Conservation (phyloP, 1,140 invertebrate species). For the Nomia melanderi region DNA sequence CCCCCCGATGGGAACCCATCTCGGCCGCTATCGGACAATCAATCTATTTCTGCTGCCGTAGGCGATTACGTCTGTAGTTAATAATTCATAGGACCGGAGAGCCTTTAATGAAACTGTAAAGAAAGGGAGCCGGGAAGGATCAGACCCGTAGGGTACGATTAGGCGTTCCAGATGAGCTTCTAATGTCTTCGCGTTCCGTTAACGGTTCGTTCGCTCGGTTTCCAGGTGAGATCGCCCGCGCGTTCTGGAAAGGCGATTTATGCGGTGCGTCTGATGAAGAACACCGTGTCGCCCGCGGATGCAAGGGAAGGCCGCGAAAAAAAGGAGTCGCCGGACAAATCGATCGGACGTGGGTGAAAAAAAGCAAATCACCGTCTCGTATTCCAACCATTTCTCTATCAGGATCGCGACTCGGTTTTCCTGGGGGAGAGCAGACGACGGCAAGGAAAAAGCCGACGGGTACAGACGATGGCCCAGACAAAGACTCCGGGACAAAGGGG, state of each 20-base stretch:
- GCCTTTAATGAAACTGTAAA: slow-evolving; percentile 29
- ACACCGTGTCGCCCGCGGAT: neutral
- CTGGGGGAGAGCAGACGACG: slow-evolving; percentile 16
- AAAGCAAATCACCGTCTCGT: slow-evolving; percentile 62
- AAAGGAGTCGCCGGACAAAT: slow-evolving; percentile 44
- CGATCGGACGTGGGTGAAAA: slow-evolving; percentile 53
- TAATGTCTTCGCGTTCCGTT: neutral
- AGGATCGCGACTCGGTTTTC: slow-evolving; percentile 15
- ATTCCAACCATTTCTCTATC: slow-evolving; percentile 64
- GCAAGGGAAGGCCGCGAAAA: neutral
- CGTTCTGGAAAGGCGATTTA: neutral
- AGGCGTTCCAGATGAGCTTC: neutral
- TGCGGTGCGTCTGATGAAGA: neutral
- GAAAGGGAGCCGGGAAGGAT: neutral
- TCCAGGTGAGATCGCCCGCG: too few relatives aligned
- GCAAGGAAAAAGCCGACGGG: slow-evolving; percentile 48
- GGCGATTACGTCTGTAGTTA: slow-evolving; percentile 44
- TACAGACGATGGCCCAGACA: slow-evolving; percentile 47
- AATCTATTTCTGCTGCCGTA: slow-evolving; percentile 32
- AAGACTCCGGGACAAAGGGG: slow-evolving; percentile 49
- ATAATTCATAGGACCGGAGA: slow-evolving; percentile 22
- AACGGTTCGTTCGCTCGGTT: too few relatives aligned
- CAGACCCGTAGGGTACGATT: neutral
- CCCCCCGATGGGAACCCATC: slow-evolving; percentile 29
- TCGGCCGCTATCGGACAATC: slow-evolving; percentile 37